phyloP scores from a whole-genome alignment of 2,797 vertebrate genomes.

The Fringilla coelebs region DNA sequence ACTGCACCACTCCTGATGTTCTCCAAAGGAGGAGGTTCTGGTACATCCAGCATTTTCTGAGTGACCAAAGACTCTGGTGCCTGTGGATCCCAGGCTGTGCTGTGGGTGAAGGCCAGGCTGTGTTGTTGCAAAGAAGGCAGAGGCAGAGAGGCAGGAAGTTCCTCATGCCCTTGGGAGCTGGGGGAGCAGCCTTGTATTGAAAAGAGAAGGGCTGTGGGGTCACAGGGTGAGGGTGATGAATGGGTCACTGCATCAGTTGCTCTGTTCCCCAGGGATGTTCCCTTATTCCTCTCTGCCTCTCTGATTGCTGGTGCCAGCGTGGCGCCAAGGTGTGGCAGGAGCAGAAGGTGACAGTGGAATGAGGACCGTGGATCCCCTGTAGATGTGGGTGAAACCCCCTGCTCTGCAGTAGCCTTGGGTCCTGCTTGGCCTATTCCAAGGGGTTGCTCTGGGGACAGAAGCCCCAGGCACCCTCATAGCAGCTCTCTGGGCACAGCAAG shows the following conservation, averaged over 20 bases:
- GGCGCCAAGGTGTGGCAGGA: background rate
- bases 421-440: background rate
- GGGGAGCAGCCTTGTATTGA: background rate
- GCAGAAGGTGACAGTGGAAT: background rate
- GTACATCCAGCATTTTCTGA: background rate
- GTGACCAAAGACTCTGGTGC: background rate
- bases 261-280: background rate
- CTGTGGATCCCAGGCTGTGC: background rate
- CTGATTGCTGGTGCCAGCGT: accelerated
- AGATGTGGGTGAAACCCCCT: background rate
- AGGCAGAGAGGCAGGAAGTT: background rate
- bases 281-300: background rate
- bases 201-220: background rate
- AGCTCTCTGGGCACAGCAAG: background rate
- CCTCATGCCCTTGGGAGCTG: background rate
- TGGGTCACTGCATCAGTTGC: accelerated
- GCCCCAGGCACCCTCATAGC: accelerated
- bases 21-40: background rate
- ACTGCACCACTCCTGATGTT: background rate
- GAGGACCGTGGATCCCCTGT: background rate
- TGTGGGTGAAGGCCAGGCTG: background rate
- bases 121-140: background rate
- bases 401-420: background rate
- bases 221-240: background rate
- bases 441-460: background rate